Conservation (phyloP, 2,113 vertebrate genomes). For the Cyanoliseus patagonus region DNA sequence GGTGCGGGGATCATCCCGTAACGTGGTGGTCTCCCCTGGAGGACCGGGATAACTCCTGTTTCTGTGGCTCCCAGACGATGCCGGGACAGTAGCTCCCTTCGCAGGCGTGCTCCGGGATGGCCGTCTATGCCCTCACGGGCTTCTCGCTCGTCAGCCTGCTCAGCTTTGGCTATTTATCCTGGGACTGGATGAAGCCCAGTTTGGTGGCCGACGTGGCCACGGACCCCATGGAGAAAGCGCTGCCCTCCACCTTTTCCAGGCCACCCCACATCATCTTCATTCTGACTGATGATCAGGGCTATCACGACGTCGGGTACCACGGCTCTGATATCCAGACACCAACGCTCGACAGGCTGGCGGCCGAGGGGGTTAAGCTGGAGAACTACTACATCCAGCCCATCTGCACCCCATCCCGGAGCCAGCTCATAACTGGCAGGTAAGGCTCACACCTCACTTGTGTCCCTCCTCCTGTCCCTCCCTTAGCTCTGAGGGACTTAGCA, state of each 20-base stretch:
- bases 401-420: constrained; percentile 95
- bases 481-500: neutral
- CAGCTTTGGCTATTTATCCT: constrained; percentile 93
- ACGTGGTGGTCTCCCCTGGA: neutral
- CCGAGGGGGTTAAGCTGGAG: constrained; percentile 93
- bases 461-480: neutral
- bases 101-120: constrained; percentile 69
- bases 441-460: neutral
- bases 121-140: constrained; percentile 85
- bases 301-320: constrained; percentile 94
- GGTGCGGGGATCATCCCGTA: neutral
- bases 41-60: neutral
- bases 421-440: constrained; percentile 97
- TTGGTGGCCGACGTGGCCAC: constrained; percentile 80
- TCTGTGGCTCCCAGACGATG: neutral
- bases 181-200: constrained; percentile 89
- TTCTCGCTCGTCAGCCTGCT: constrained; percentile 93
- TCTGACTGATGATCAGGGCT: constrained; percentile 96
- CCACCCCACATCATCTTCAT: constrained; percentile 96
- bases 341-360: constrained; percentile 90
- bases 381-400: constrained; percentile 98
- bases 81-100: neutral
- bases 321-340: constrained; percentile 93
- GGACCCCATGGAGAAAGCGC: constrained; percentile 43
- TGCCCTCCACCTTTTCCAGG: constrained; percentile 41